A percentile compares a stretch with the other conserved stretches of the same genome.
phyloP scores from a whole-genome alignment of 2,113 vertebrate genomes.

The Hippocampus abdominalis region DNA sequence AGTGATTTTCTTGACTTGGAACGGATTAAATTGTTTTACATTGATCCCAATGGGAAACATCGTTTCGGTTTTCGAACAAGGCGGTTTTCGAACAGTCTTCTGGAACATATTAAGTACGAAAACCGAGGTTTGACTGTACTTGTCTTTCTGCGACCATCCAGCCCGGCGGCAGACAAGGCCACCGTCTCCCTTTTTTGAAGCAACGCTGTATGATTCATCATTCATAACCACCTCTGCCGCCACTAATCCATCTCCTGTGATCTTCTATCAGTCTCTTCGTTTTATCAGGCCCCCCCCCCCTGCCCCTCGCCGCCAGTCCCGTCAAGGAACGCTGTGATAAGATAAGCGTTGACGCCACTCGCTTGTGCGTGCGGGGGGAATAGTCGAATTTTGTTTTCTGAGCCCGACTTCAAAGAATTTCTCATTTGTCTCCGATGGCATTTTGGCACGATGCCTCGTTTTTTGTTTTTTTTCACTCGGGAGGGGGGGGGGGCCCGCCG shows the following conservation, averaged over 20 bases:
- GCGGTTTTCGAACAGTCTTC: too few relatives aligned
- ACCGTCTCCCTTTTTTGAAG: neutral
- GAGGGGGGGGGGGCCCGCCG: slow-evolving; percentile 2
- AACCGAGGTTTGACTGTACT: too few relatives aligned
- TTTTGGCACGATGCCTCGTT: slow-evolving; percentile 2
- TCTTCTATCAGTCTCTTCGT: slow-evolving; percentile 26
- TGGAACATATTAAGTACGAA: too few relatives aligned
- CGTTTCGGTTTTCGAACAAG: too few relatives aligned
- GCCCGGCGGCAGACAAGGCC: too few relatives aligned
- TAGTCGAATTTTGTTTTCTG: slow-evolving; percentile 17
- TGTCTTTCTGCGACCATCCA: too few relatives aligned
- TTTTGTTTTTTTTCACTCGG: neutral
- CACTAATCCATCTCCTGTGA: neutral
- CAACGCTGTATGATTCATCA: slow-evolving; percentile 33
- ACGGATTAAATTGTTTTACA: too few relatives aligned
- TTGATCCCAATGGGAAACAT: too few relatives aligned
- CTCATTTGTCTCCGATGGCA: slow-evolving; percentile 20
- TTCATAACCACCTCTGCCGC: slow-evolving; percentile 14
- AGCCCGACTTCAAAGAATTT: slow-evolving; percentile 27
- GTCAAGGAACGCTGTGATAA: slow-evolving; percentile 13
- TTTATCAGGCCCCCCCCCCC: slow-evolving; percentile 39
- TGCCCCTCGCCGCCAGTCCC: neutral
- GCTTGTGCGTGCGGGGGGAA: slow-evolving; percentile 4
- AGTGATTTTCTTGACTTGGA: too few relatives aligned
- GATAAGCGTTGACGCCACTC: slow-evolving; percentile 26